phyloP scores from a whole-genome alignment of 2,113 vertebrate genomes.

The Cynocephalus volans region DNA sequence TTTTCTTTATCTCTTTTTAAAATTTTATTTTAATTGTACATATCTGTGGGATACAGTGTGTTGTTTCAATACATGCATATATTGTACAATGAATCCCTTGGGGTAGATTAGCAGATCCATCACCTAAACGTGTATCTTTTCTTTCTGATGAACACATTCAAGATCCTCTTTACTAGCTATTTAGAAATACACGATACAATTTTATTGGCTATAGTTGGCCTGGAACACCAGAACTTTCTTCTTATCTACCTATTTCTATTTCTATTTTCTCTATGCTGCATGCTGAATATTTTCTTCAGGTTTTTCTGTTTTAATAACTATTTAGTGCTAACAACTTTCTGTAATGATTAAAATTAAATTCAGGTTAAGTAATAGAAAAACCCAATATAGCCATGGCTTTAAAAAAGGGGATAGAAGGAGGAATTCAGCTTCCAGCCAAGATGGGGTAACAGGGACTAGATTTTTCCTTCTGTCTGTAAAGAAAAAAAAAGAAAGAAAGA shows the following conservation, averaged over 20 bases:
- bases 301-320: neutral
- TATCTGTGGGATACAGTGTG: no score
- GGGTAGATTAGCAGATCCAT: no score
- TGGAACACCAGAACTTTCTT: no score
- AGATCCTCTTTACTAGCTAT: no score
- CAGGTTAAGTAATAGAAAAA: neutral
- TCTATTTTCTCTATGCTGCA: neutral
- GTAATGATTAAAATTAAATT: neutral
- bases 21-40: no score
- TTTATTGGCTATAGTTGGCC: no score
- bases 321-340: neutral
- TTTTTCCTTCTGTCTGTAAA: neutral
- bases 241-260: neutral
- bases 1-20: no score
- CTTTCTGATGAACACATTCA: no score
- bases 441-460: neutral
- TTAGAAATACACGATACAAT: no score
- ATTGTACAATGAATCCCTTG: no score
- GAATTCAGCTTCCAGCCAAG: neutral
- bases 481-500: neutral
- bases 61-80: no score
- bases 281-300: neutral
- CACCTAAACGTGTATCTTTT: no score
- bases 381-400: neutral
- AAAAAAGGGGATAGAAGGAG: neutral